Evolutionary conservation across 2,797 vertebrate genomes (phyloP), one percentile per base, ranked within the genome.

Genomic region (Pogonophryne albipinna): DNA sequence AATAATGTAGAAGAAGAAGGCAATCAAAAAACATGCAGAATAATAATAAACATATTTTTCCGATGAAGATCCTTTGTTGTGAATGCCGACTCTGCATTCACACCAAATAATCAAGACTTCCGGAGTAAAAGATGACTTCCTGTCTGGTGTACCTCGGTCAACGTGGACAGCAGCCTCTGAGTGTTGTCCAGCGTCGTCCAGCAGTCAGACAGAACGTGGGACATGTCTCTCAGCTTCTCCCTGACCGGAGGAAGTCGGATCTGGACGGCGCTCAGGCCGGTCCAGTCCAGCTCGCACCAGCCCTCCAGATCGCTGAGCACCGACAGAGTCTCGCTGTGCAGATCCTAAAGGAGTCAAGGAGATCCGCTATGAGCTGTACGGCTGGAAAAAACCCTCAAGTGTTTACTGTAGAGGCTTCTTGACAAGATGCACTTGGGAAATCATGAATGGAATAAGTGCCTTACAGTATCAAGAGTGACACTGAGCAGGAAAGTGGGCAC

Each of bases 141-240:
- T 10, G 49, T 12, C 15, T 0, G 17, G 2, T 0, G 69, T 73
- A 96, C 95, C 92, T 95, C 94, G 0, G 94, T 95, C 47, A 96
- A 91, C 0, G 95, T 95, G 73, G 94, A 94, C 77, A 96, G 92
- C 64, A 95, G 92, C 78, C 94, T 87, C 85, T 95, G 94, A 0
- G 94, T 95, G 90, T 95, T 95, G 66, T 96, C 95, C 88, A 96
- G 87, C 5, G 93, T 92, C 34, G 92, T 93, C 93, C 95, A 95
- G 84, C 95, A 95, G 90, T 95, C 94, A 0, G 95, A 95, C 87
- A 96, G 90, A 83, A 93, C 93, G 90, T 95, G 94, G 66, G 92
- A 93, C 93, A 95, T 95, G 91, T 95, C 93, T 56, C 94, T 86
- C 46, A 95, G 92, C 74, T 90, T 93, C 80, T 95, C 95, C 58